A percentile compares a stretch with the other conserved stretches of the same genome.
Evolutionary conservation across 2,888 invertebrate species (phyloP).

Genomic region (Ophion ventricosus): DNA sequence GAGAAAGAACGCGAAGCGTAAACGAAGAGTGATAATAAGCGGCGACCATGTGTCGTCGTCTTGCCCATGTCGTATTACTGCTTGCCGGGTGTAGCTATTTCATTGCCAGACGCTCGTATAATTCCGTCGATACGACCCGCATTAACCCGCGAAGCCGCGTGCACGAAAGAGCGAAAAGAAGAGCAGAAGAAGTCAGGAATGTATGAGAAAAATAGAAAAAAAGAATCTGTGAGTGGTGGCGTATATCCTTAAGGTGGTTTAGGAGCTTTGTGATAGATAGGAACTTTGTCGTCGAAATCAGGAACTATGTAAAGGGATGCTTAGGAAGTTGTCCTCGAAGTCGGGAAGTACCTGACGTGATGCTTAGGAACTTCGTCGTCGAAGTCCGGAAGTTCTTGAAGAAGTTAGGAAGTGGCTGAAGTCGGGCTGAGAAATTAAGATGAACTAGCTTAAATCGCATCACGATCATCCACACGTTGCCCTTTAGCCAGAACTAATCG

Average conservation of each 20-base stretch:
- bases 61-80: conserved; percentile 56
- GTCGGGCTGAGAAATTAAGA: no score
- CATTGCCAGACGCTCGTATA: conserved; percentile 39
- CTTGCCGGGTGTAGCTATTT: conserved; percentile 27
- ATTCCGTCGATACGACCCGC: conserved; percentile 56
- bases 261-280: no score
- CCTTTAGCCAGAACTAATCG: no score
- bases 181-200: neutral
- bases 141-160: conserved; percentile 51
- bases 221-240: neutral
- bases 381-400: neutral
- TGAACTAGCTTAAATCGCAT: no score
- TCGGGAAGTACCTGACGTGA: neutral
- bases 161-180: neutral
- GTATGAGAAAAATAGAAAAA: conserved; percentile 15
- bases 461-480: no score
- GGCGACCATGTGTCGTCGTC: conserved; percentile 52
- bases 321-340: neutral
- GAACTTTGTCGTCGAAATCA: no score
- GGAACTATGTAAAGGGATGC: no score
- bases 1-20: conserved; percentile 49
- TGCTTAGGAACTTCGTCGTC: neutral
- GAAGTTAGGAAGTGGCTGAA: no score
- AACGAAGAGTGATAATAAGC: conserved; percentile 68
- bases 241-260: neutral